Percentiles rank a stretch among this genome's conserved stretches.
phyloP scores from a whole-genome alignment of 2,113 vertebrate species.

The human region GRCh38 chr18:47311501-47312000 shows the following conservation, averaged over 20 bases:
- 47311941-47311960: background rate
- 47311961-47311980: background rate
- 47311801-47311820: background rate
- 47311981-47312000: background rate
- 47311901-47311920: background rate
- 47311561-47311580: no score
- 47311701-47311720: background rate
- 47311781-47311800: background rate
- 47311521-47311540: no score
- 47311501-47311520: no score
- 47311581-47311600: no score
- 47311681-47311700: background rate
- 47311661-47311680: background rate
- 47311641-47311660: background rate
- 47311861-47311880: no score
- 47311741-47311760: background rate
- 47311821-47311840: background rate
- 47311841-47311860: background rate
- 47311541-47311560: no score
- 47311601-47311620: no score
- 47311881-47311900: background rate
- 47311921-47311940: background rate
- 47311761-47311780: background rate
- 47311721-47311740: background rate
- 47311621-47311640: background rate